phyloP scores from a whole-genome alignment of 2,888 invertebrate genomes.

The Pteria penguin region DNA sequence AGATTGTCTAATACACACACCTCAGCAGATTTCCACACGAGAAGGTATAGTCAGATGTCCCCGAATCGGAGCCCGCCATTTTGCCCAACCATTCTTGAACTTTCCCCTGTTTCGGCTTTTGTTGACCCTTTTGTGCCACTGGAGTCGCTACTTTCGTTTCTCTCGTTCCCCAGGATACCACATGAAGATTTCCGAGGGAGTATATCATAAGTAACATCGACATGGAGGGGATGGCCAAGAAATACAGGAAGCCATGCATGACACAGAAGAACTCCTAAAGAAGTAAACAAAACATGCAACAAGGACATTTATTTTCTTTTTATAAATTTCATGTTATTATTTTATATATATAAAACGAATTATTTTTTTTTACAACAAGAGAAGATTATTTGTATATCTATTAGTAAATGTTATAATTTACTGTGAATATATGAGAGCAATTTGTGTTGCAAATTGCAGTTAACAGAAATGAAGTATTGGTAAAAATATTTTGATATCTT shows the following conservation, averaged over 20 bases:
- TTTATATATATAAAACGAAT: too few relatives aligned
- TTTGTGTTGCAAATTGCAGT: too few relatives aligned
- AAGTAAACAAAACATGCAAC: neutral
- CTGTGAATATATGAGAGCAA: too few relatives aligned
- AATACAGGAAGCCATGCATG: constrained; percentile 87
- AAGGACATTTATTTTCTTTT: too few relatives aligned
- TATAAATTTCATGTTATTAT: too few relatives aligned
- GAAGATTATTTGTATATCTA: too few relatives aligned
- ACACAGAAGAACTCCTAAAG: constrained; percentile 83
- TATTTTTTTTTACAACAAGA: too few relatives aligned
- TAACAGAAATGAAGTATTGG: too few relatives aligned
- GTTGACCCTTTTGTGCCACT: neutral
- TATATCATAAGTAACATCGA: constrained; percentile 95
- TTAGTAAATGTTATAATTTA: too few relatives aligned
- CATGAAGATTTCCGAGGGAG: constrained; percentile 94
- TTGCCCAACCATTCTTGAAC: constrained; percentile 53
- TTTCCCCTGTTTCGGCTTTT: constrained; percentile 31
- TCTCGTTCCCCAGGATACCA: constrained; percentile 96
- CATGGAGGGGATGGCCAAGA: constrained; percentile 96
- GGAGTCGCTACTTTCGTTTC: constrained; percentile 82
- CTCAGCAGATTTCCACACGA: constrained; percentile 69
- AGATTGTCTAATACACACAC: too few relatives aligned
- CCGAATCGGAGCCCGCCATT: constrained; percentile 26
- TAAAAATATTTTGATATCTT: too few relatives aligned
- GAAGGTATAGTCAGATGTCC: constrained; percentile 64